Percentiles rank a stretch among this genome's conserved stretches.
These are phyloP conservation scores for Callorhinus ursinus DNA, from an alignment of 2,113 vertebrate genomes.

Conservation along the genomic window DNA sequence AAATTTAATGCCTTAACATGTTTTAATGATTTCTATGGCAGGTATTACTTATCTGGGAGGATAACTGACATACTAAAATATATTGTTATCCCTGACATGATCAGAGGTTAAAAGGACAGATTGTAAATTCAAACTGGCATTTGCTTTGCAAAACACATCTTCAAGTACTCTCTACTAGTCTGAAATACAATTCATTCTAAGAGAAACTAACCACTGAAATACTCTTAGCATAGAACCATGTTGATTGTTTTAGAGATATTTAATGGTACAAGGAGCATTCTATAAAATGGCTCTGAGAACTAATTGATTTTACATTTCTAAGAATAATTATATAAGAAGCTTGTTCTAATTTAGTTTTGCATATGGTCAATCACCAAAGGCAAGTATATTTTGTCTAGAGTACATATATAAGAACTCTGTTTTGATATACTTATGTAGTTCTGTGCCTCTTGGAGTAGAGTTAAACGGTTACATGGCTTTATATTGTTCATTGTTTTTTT, in stretches of 20 bases:
- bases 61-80: constrained; percentile 75
- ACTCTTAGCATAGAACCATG: not conserved
- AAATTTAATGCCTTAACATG: constrained; percentile 80
- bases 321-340: constrained; percentile 39
- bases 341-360: constrained; percentile 33
- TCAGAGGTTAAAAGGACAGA: constrained; percentile 76
- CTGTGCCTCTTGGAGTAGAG: not conserved
- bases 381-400: not conserved
- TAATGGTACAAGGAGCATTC: not conserved
- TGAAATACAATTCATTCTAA: constrained; percentile 29
- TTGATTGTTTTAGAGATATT: constrained; percentile 39
- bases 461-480: not conserved
- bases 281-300: not conserved
- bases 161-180: constrained; percentile 58
- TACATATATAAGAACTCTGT: not conserved
- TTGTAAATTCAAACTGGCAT: constrained; percentile 79
- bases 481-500: not conserved
- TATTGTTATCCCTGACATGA: constrained; percentile 69
- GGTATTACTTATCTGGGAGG: constrained; percentile 75
- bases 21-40: constrained; percentile 82
- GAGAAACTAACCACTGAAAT: constrained; percentile 66
- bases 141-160: constrained; percentile 73
- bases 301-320: constrained; percentile 31
- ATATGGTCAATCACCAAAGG: not conserved
- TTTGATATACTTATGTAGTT: not conserved